Base-by-base conservation (phyloP, 64 coral and sea anemone genomes). In the Acropora tenuis region DNA sequence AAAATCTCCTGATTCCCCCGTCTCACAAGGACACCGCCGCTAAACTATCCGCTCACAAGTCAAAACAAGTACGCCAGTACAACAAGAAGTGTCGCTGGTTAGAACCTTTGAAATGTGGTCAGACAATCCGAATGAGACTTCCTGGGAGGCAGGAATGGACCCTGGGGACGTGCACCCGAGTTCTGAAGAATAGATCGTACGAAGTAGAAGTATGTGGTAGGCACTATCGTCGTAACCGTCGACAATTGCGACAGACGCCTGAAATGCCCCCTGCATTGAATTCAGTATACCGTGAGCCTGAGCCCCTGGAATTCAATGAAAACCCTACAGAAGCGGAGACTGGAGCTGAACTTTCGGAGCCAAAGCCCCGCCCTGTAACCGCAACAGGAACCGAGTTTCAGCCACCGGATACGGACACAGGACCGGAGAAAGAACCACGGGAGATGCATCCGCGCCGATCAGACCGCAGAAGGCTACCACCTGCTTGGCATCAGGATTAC, bases 141-240 rank as follows among this genome's bases (percentile, higher is more conserved):
- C 84, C 84, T 4, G 66, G 45, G 12, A 47, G 18, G n/a, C 19
- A 68, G 42, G 18, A 72, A 73, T 71, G 68, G 85, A 0, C 1
- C 40, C 69, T 87, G 43, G 85, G 68, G 17, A 74, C 68, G 1
- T 47, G 84, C 10, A 76, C 50, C 4, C 4, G 50, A 19, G 12
- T 30, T 9, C 48, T 75, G 11, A 44, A 44, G 3, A 74, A 74
- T 42, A 16, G 84, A 30, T 30, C 30, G 30, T 30, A 30, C 43
- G 66, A 87, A 87, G 67, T 87, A 6, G 65, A 87, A n/a, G 47
- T 87, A 11, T 45, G 68, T n/a, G 84, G 66, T 6, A 58, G 86
- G 40, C 43, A 30, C 10, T 88, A 50, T 12, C 69, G 42, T 16
- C 4, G 69, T 8, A 77, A 75, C 74, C 30, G 72, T 43, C 45